A percentile compares a stretch with the other conserved stretches of the same genome.
Conservation (phyloP, 2,797 vertebrate species). For the Gephyroberyx darwinii region DNA sequence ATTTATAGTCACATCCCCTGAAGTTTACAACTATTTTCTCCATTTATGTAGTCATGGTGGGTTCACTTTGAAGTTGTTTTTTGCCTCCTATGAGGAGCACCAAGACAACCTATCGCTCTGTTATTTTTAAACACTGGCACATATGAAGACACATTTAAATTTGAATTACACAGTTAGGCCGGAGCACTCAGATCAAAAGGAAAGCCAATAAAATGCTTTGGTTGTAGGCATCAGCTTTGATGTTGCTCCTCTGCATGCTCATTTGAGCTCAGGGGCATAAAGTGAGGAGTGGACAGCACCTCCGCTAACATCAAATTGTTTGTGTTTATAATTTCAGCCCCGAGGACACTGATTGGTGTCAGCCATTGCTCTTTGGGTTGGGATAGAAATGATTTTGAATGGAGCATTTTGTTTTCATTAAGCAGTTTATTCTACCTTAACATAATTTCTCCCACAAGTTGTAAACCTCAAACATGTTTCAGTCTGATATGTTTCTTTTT, state of each 20-base stretch:
- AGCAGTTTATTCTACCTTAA: neutral
- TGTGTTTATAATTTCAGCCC: conserved; percentile 38
- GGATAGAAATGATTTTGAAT: neutral
- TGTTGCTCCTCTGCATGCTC: conserved; percentile 69
- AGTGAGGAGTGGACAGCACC: conserved; percentile 60
- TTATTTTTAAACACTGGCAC: conserved; percentile 69
- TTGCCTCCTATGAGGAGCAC: conserved; percentile 30
- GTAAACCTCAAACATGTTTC: conserved; percentile 9
- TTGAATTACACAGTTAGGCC: conserved; percentile 76
- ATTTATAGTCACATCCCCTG: neutral
- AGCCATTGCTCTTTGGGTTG: neutral
- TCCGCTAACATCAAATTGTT: conserved; percentile 57
- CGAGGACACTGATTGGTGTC: conserved; percentile 49
- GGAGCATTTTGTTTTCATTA: neutral
- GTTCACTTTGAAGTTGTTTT: conserved; percentile 66
- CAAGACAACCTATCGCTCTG: conserved; percentile 64
- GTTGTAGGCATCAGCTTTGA: conserved; percentile 82
- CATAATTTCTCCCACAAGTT: conserved; percentile 9
- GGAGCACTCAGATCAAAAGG: conserved; percentile 82
- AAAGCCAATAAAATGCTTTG: conserved; percentile 77
- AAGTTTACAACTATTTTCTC: conserved; percentile 30
- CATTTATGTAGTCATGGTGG: conserved; percentile 12
- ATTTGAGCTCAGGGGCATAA: conserved; percentile 65
- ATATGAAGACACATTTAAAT: conserved; percentile 73
- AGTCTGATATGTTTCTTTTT: conserved; percentile 12